Conservation (phyloP, 2,888 invertebrate genomes). For the Seira musarum region DNA sequence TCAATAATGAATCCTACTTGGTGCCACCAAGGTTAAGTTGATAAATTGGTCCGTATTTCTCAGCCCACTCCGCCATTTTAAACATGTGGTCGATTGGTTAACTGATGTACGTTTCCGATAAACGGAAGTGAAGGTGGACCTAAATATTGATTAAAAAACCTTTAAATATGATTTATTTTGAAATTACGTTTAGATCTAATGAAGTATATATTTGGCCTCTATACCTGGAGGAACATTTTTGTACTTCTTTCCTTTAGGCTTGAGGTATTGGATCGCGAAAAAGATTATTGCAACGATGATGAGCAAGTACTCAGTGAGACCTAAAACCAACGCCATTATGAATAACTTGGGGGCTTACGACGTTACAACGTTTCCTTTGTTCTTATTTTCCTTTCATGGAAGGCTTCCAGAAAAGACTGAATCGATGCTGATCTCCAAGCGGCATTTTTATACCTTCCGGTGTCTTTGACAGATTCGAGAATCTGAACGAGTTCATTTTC, state of each 20-base stretch:
- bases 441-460: background rate
- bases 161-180: no score
- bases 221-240: conserved; percentile 13
- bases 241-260: no score
- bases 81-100: background rate
- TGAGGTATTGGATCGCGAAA: background rate
- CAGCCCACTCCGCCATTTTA: conserved; percentile 26
- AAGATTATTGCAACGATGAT: background rate
- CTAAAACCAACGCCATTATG: no score
- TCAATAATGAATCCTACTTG: conserved; percentile 12
- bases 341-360: no score
- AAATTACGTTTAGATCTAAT: no score
- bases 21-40: conserved; percentile 1
- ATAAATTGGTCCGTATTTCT: conserved; percentile 34
- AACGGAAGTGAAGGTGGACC: conserved; percentile 16
- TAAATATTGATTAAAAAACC: background rate
- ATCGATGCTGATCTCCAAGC: background rate
- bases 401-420: no score
- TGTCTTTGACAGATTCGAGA: no score
- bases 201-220: background rate
- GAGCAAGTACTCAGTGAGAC: conserved; percentile 7
- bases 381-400: background rate
- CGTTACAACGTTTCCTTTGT: background rate
- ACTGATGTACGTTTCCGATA: conserved; percentile 25
- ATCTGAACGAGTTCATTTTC: no score